Conservation (phyloP, 2,113 vertebrate species). For the Anarhynchus alexandrinus region DNA sequence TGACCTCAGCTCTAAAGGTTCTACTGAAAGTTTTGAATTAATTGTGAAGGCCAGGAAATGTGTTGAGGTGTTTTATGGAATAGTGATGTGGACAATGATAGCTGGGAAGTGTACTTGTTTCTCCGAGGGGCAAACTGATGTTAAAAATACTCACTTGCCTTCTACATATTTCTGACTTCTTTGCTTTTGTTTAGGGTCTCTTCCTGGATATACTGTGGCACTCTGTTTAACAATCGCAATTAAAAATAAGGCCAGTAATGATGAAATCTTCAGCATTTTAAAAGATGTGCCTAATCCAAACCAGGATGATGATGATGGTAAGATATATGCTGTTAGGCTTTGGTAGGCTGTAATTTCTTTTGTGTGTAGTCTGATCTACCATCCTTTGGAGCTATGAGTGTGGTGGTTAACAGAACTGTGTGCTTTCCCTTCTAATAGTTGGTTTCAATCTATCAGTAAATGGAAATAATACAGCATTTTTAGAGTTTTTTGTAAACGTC, state of each 20-base stretch:
- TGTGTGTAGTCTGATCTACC: neutral
- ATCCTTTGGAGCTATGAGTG: neutral
- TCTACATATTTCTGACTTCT: neutral
- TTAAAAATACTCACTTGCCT: neutral
- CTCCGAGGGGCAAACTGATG: neutral
- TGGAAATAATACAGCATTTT: neutral
- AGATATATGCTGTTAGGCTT: neutral
- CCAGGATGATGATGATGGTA: constrained; percentile 95
- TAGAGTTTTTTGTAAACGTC: neutral
- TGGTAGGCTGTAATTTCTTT: neutral
- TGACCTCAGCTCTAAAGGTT: neutral
- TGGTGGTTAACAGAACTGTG: neutral
- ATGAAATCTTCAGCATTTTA: constrained; percentile 90
- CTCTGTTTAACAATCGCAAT: constrained; percentile 88
- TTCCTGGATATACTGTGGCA: constrained; percentile 88
- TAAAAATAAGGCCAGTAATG: constrained; percentile 93
- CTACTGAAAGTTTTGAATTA: neutral
- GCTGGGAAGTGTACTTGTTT: neutral
- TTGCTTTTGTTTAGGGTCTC: constrained; percentile 75
- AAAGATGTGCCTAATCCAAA: constrained; percentile 97
- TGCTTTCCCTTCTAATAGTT: neutral
- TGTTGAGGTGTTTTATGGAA: neutral
- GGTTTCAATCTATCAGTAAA: neutral
- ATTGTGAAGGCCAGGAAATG: neutral
- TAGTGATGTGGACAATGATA: neutral